Conservation (phyloP, 2,113 vertebrate species). For the Propithecus coquereli region DNA sequence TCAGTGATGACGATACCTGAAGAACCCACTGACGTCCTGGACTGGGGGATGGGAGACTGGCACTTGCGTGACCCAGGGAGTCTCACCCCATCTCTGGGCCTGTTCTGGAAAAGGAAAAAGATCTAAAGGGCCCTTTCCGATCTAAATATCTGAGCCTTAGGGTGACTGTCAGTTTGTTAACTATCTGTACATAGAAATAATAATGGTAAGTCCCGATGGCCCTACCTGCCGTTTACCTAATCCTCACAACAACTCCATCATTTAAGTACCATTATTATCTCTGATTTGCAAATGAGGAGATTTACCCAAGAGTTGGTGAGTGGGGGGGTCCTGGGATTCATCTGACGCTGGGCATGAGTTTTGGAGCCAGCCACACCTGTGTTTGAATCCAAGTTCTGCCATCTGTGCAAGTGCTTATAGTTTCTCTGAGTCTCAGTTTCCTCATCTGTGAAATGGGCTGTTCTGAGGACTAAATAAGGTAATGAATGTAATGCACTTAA, state of each 20-base stretch:
- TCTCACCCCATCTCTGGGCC: background rate
- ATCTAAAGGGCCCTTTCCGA: background rate
- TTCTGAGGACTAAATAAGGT: background rate
- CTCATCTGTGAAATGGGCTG: background rate
- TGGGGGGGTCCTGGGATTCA: background rate
- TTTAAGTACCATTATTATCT: background rate
- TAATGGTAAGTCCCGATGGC: background rate
- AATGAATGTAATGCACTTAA: background rate
- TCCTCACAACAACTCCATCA: background rate
- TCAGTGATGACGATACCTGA: background rate
- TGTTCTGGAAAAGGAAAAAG: background rate
- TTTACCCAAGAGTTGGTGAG: background rate
- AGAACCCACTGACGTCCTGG: background rate
- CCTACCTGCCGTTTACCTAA: background rate
- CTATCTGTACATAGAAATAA: background rate
- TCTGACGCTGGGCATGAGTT: background rate
- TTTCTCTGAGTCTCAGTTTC: background rate
- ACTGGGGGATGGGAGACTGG: background rate
- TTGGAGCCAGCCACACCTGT: background rate
- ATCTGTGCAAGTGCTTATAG: background rate
- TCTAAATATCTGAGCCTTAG: background rate
- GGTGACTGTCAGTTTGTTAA: background rate
- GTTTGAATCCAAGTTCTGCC: background rate
- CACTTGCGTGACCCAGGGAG: background rate
- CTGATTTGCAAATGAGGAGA: background rate